Conservation (phyloP, 1,140 invertebrate species). For the Rhagoletis pomonella region DNA sequence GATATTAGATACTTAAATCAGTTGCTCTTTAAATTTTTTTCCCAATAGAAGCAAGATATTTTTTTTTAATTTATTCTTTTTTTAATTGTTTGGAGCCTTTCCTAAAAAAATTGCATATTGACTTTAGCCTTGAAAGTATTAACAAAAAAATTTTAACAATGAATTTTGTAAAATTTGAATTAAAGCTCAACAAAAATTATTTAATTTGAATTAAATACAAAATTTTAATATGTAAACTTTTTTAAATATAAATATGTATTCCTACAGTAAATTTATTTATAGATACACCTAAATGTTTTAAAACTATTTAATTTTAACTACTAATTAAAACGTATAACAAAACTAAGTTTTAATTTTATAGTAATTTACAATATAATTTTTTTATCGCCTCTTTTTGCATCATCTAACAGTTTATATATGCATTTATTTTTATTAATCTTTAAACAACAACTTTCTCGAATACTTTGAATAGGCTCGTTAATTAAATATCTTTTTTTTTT, state of each 20-base stretch:
- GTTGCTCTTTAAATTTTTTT: too few relatives aligned
- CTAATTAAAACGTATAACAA: conserved; percentile 14
- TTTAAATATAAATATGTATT: background rate
- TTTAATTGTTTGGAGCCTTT: too few relatives aligned
- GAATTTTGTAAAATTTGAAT: background rate
- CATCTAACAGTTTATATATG: background rate
- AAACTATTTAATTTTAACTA: conserved; percentile 14
- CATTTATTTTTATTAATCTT: background rate
- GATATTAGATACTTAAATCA: too few relatives aligned
- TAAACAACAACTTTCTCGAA: background rate
- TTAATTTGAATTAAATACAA: background rate
- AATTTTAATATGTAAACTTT: background rate
- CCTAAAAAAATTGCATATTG: too few relatives aligned
- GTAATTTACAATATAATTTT: conserved; percentile 37
- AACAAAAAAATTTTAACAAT: background rate
- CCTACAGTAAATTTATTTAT: conserved; percentile 44
- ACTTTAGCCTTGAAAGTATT: background rate
- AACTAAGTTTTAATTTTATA: conserved; percentile 34
- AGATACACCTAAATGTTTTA: conserved; percentile 32
- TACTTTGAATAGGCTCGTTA: background rate
- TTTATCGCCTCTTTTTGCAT: background rate
- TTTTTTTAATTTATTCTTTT: too few relatives aligned
- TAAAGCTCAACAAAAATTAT: background rate
- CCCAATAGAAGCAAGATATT: too few relatives aligned
- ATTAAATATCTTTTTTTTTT: conserved; percentile 44